A percentile compares a stretch with the other conserved stretches of the same genome.
Evolutionary conservation across 2,113 vertebrate genomes (phyloP).

Genomic region (Apteryx owenii): DNA sequence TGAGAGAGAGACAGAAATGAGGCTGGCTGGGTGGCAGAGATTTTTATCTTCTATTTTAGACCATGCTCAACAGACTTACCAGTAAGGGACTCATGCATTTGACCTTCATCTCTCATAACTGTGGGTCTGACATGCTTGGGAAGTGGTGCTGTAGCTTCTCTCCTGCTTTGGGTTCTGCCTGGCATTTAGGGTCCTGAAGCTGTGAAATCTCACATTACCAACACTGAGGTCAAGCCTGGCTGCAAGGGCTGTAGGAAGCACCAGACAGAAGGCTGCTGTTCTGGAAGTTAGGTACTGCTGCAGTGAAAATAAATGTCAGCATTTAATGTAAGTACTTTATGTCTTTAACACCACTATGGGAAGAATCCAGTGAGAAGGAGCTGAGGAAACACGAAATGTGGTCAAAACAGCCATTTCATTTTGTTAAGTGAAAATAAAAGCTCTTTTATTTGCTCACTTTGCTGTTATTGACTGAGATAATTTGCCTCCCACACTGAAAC

Average conservation of each 20-base stretch:
- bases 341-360: background rate
- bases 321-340: background rate
- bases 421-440: conserved; percentile 8
- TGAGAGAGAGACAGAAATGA: background rate
- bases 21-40: background rate
- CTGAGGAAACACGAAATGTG: background rate
- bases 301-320: background rate
- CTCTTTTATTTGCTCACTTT: conserved; percentile 34
- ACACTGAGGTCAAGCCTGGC: background rate
- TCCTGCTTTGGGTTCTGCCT: background rate
- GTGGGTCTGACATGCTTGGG: background rate
- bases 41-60: background rate
- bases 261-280: background rate
- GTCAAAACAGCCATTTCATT: conserved; percentile 11
- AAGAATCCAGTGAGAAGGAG: background rate
- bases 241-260: background rate
- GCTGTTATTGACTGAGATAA: conserved; percentile 23
- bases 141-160: background rate
- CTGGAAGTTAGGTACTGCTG: background rate
- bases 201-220: background rate
- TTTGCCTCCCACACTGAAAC: conserved; percentile 33
- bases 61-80: background rate
- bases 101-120: no score
- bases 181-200: background rate
- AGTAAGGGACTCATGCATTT: background rate